Percentiles rank a stretch among this genome's conserved stretches.
Conservation (phyloP, 2,113 vertebrate genomes). For the Seriola dumerili region DNA sequence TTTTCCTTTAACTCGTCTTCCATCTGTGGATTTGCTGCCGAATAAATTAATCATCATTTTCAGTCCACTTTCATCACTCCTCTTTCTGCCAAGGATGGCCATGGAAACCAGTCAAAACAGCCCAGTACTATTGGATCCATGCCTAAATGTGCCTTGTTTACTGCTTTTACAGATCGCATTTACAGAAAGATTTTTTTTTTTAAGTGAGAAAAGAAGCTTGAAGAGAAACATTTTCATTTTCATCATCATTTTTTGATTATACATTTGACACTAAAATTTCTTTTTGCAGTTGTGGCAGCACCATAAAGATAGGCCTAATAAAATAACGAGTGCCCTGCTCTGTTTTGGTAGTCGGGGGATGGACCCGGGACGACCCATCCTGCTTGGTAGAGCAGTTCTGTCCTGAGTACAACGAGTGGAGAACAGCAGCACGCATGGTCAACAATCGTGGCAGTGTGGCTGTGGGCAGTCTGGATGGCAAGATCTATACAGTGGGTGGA, state of each 20-base stretch:
- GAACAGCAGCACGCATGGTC: slow-evolving; percentile 63
- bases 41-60: slow-evolving; percentile 3
- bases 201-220: neutral
- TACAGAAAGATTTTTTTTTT: neutral
- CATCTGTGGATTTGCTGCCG: neutral
- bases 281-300: neutral
- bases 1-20: too few relatives aligned
- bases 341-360: slow-evolving; percentile 74
- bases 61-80: neutral
- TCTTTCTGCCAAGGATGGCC: slow-evolving; percentile 14
- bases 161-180: neutral
- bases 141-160: neutral
- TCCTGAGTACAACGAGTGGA: slow-evolving; percentile 79
- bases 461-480: slow-evolving; percentile 66
- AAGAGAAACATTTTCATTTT: too few relatives aligned
- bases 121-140: neutral
- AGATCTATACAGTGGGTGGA: slow-evolving; percentile 78
- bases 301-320: neutral
- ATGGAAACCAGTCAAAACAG: slow-evolving; percentile 38
- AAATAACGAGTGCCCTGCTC: neutral
- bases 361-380: slow-evolving; percentile 67
- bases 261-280: neutral
- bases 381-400: slow-evolving; percentile 78
- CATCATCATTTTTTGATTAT: neutral
- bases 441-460: slow-evolving; percentile 64